Evolutionary conservation across 2,888 invertebrate genomes (phyloP).

Genomic region (Drosophila prostipennis): DNA sequence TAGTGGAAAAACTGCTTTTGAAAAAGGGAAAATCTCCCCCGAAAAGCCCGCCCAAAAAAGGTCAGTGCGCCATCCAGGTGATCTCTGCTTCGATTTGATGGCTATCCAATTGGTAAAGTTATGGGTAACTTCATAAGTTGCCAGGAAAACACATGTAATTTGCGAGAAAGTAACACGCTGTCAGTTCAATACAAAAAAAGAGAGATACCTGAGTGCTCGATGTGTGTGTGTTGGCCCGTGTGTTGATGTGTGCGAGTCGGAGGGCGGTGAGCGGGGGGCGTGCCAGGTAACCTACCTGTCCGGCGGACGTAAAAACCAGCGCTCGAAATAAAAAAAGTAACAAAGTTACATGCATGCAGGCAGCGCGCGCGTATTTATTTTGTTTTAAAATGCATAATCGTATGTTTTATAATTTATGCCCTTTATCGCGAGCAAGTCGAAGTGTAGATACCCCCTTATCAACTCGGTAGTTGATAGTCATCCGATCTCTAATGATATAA

Average conservation of each 20-base stretch:
- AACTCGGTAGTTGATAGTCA: neutral
- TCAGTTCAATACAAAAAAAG: slow-evolving; percentile 61
- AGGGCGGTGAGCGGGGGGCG: slow-evolving; percentile 44
- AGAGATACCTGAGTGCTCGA: slow-evolving; percentile 41
- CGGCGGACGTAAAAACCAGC: slow-evolving; percentile 72
- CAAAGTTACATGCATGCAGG: slow-evolving; percentile 69
- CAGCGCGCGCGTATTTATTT: slow-evolving; percentile 55
- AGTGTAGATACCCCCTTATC: neutral
- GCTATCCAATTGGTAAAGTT: slow-evolving; percentile 12
- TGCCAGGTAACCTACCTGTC: slow-evolving; percentile 75
- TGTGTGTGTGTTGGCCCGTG: slow-evolving; percentile 27
- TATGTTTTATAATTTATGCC: slow-evolving; percentile 67
- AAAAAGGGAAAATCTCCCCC: slow-evolving; percentile 42
- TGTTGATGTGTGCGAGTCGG: slow-evolving; percentile 37
- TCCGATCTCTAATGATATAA: neutral
- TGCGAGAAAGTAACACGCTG: slow-evolving; percentile 80
- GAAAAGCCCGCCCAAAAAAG: slow-evolving; percentile 48
- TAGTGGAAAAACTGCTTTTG: slow-evolving; percentile 79
- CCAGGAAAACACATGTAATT: slow-evolving; percentile 77
- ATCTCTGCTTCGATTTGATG: neutral
- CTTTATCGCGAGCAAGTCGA: neutral
- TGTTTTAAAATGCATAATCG: slow-evolving; percentile 73
- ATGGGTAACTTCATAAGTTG: slow-evolving; percentile 15
- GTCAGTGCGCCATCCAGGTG: slow-evolving; percentile 9
- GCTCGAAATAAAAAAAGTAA: slow-evolving; percentile 48